Evolutionary conservation across 2,113 vertebrate species (phyloP), one percentile per base, ranked within the genome.

Genomic region (Lepidiolamprologus cunningtoni): DNA sequence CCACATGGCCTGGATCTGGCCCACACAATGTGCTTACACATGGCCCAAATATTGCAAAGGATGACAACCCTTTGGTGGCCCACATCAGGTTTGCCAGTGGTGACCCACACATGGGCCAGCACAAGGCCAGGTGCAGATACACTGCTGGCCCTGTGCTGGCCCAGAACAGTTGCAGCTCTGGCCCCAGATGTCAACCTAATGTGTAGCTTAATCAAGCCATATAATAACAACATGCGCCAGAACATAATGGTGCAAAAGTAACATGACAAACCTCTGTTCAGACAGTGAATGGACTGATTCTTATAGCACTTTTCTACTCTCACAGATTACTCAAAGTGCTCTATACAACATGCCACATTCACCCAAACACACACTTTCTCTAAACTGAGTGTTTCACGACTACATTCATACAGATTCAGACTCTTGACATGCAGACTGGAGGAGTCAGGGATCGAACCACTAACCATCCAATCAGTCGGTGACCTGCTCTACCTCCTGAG

Each of bases 181-280:
- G 55, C 13, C 55, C 2, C 55, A 57, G 13, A 57, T 28, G 55
- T 57, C 55, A 57, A 13, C 23, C 23, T 28, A 57, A 57, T 57
- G 55, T 57, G 2, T 57, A 28, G 0, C 23, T 23, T 57, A 57
- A 16, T 57, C 23, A 57, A 16, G 13, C 23, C 23, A 55, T 21
- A 21, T 57, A 57, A 57, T 16, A 57, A 57, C 55, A 57, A 57
- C 23, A 28, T 16, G 55, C 2, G 23, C 23, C 1, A 2, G 2
- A 9, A 57, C 55, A 57, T 8, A 28, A 57, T 28, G 0, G 55
- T 57, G 4, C 55, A 57, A 57, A 28, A 57, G 7, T 0, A 57
- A 57, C 23, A 16, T 57, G 55, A 57, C 7, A 0, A 57, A 28
- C 0, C 23, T 57, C 12, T 57, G 4, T 57, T 57, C 55, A 28